These are phyloP conservation scores for Scyliorhinus canicula DNA, from an alignment of 2,797 vertebrate genomes.

Conservation along the genomic window DNA sequence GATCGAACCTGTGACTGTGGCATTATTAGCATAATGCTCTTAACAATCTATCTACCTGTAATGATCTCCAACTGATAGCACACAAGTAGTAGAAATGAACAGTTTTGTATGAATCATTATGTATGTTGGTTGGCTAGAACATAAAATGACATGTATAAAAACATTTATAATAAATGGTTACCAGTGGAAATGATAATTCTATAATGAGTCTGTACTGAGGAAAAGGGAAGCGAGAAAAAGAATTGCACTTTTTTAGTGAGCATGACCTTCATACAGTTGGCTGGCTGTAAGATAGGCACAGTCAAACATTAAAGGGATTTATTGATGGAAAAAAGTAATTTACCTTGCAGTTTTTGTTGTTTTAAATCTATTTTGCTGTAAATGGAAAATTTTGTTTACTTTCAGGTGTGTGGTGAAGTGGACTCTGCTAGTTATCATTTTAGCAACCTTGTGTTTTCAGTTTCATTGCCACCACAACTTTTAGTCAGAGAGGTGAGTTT, in stretches of 20 bases:
- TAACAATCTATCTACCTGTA: too few species aligned
- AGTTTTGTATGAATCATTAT: neutral
- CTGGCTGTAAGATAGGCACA: neutral
- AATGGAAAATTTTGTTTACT: conserved; percentile 45
- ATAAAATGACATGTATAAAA: neutral
- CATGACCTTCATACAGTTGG: neutral
- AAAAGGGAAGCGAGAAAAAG: neutral
- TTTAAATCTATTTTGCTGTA: neutral
- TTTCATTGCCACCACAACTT: conserved; percentile 87
- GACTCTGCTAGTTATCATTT: conserved; percentile 73
- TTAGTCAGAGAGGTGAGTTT: conserved; percentile 84
- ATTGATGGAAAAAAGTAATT: conserved; percentile 33
- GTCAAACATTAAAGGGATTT: neutral
- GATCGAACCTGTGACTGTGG: too few species aligned
- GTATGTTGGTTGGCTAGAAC: neutral
- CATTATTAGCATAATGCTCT: too few species aligned
- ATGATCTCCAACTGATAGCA: neutral
- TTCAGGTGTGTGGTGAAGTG: conserved; percentile 75
- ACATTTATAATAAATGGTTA: neutral
- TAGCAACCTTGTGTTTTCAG: conserved; percentile 74
- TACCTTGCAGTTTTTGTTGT: neutral
- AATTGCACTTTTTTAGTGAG: neutral
- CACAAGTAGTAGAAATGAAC: neutral
- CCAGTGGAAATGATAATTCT: neutral
- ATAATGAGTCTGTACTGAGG: neutral